These are phyloP conservation scores for Lucilia cuprina DNA, from an alignment of 1,140 invertebrate species.

Conservation along the genomic window DNA sequence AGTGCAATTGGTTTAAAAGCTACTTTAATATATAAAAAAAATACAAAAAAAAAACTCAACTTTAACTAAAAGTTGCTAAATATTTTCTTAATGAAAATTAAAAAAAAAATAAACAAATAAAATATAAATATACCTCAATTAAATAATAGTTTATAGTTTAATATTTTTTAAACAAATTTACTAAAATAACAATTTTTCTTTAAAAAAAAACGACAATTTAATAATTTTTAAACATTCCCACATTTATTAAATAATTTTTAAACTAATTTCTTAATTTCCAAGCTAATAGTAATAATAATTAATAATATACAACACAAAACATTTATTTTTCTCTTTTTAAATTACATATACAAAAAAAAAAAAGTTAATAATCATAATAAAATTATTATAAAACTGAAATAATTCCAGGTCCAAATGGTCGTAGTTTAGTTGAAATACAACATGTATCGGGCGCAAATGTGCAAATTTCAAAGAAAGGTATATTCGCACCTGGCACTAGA, in stretches of 20 bases:
- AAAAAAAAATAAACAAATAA: conserved; percentile 24
- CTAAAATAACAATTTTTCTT: background rate
- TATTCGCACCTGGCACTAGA: conserved; percentile 93
- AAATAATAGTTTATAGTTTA: background rate
- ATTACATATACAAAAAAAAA: background rate
- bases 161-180: background rate
- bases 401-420: conserved; percentile 82
- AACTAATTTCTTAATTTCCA: too few species aligned
- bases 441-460: conserved; percentile 95
- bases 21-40: conserved; percentile 2
- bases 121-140: background rate
- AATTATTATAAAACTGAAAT: conserved; percentile 31
- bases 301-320: background rate
- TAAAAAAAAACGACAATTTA: too few species aligned
- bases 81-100: background rate
- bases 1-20: conserved; percentile 30
- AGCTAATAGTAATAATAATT: too few species aligned
- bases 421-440: conserved; percentile 95
- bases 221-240: too few species aligned
- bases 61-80: background rate
- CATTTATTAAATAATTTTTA: too few species aligned
- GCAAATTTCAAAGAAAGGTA: conserved; percentile 98
- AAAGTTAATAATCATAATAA: background rate
- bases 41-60: background rate
- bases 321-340: background rate